Base-by-base conservation (phyloP, 2,797 vertebrate species). In the Orientallactaga sibirica region DNA sequence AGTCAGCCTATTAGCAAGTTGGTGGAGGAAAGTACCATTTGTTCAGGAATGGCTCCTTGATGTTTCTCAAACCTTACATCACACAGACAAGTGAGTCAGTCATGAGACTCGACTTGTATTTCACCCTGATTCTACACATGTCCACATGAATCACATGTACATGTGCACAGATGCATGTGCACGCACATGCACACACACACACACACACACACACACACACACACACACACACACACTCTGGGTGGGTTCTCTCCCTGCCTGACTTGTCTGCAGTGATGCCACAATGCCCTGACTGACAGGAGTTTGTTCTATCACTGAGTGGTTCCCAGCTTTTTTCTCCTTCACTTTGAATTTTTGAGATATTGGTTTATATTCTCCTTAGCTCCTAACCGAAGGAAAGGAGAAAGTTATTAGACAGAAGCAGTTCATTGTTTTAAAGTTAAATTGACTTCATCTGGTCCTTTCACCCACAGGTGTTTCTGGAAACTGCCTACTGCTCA, bases 381-480 rank as follows among this genome's bases (percentile, higher is more conserved):
- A 14, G 22, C 29, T 93, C 58, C 73, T 90, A 68, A 67, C 24
- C 62, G 79, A 94, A 87, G 58, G 27, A 76, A 92, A 83, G 41
- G 55, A 88, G 78, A 88, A 67, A 74, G 90, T 58, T 91, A 95
- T 87, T 88, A 86, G 95, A 67, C 66, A 92, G 80, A 52, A 43
- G 22, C 16, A 86, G n/a, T 75, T 93, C 52, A 88, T 88, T 86
- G 90, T 73, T 94, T 87, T 83, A 85, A 92, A 94, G 84, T 95
- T 67, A 91, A 96, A 78, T 86, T 43, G 62, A 86, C 33, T 88
- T 25, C 71, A 52, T 33, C 73, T 14, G 90, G 67, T 78, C 64
- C 29, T 88, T 77, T 82, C 73, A n/a, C 33, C 48, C 27, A 77
- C 15, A n/a, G n/a, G n/a, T n/a, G n/a, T n/a, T n/a, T n/a, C n/a